Conservation (phyloP, 2,888 invertebrate species). For the Sphaerophoria rueppellii region DNA sequence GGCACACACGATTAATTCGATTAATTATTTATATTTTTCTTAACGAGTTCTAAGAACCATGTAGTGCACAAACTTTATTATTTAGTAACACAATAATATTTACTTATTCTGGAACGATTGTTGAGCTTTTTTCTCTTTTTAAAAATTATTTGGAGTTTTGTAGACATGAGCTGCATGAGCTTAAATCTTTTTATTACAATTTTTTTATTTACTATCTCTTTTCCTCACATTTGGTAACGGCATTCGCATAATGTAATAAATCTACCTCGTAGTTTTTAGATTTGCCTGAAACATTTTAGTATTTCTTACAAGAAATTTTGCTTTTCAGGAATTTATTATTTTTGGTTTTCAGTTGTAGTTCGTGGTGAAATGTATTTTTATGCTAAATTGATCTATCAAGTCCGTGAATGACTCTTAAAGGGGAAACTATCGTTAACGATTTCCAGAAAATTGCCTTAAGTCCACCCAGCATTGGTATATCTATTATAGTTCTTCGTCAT, state of each 20-base stretch:
- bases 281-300: constrained; percentile 50
- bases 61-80: constrained; percentile 58
- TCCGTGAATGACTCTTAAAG: neutral
- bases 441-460: too few species aligned
- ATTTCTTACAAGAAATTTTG: constrained; percentile 12
- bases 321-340: constrained; percentile 23
- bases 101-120: constrained; percentile 36
- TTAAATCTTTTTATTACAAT: constrained; percentile 16
- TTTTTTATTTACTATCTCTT: neutral
- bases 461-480: too few species aligned
- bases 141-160: neutral
- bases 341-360: constrained; percentile 54
- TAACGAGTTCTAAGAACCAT: constrained; percentile 45
- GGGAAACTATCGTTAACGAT: too few species aligned
- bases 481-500: too few species aligned
- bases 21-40: neutral
- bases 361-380: constrained; percentile 54
- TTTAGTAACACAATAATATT: constrained; percentile 50
- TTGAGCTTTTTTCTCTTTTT: constrained; percentile 19
- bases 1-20: constrained; percentile 45
- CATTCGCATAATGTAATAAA: constrained; percentile 5
- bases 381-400: neutral
- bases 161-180: constrained; percentile 56
- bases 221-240: constrained; percentile 59
- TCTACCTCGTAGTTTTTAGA: constrained; percentile 27